These are phyloP conservation scores for Magallana angulata DNA, from an alignment of 1,140 invertebrate species.

Conservation along the genomic window DNA sequence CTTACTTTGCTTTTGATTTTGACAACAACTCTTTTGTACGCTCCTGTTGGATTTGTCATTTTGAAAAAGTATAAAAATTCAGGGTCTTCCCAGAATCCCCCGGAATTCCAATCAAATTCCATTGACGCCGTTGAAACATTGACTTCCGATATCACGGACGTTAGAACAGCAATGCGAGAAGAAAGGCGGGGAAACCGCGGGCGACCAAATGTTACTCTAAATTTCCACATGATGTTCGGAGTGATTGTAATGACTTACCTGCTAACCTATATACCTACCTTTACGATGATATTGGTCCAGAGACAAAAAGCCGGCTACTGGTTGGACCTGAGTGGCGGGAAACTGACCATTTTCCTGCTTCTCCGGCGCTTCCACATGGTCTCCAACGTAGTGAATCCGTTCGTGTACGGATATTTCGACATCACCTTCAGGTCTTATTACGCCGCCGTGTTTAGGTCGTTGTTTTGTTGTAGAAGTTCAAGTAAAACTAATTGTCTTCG, in stretches of 20 bases:
- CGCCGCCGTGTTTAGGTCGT: background rate
- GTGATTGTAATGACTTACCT: background rate
- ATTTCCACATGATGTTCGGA: conserved; percentile 30
- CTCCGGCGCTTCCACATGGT: background rate
- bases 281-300: background rate
- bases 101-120: background rate
- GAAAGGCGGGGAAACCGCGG: background rate
- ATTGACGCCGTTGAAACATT: background rate
- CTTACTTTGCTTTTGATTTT: background rate
- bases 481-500: background rate
- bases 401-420: conserved; percentile 13
- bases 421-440: background rate
- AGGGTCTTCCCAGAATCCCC: background rate
- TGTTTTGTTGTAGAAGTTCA: background rate
- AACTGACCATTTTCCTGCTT: background rate
- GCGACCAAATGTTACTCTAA: background rate
- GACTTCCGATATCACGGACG: background rate
- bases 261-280: background rate
- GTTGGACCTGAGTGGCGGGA: background rate
- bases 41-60: conserved; percentile 6
- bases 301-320: background rate
- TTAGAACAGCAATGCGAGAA: background rate
- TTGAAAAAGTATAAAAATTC: background rate
- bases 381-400: background rate
- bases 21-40: background rate